Base-by-base conservation (phyloP, 2,888 invertebrate genomes). In the Mesorhabditis sp. region DNA sequence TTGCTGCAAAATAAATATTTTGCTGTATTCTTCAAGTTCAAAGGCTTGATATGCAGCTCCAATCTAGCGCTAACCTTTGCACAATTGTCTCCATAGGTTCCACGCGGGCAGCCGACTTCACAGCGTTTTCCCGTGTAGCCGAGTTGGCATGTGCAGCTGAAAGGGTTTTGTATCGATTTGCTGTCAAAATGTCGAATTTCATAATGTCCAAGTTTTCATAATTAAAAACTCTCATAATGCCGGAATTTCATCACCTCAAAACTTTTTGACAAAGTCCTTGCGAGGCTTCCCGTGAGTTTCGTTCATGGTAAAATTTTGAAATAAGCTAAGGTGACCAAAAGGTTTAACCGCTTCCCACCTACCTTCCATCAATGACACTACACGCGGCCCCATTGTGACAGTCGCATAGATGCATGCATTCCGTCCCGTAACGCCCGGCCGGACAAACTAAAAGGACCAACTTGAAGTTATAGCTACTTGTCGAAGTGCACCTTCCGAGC, bases 41-140 rank as follows among this genome's bases (percentile, higher is more conserved):
- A 28, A 2, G 28, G 28, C 28, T 28, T 28, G 28, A 28, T 28
- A 28, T 28, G 28, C 28, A 28, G 28, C 28, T 28, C 28, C 28
- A 28, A 28, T 28, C 28, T 28, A 28, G 28, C 28, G 28, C 28
- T 2, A 10, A 50, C 58, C 58, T 50, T 50, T 50, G 58, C 7
- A n/a, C 58, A 50, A 50, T 50, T 50, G 58, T 76, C 74, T n/a
- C 95, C 95, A 83, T 90, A 95, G 45, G 90, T 91, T 85, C 91
- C 91, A 58, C 91, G 90, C 76, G 92, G 91, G 86, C 95, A 95
- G 0, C 93, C 92, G 61, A 70, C 74, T 42, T 81, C 78, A 67
- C 83, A 83, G 62, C 75, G 74, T 65, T 71, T 66, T 58, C 84
- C 84, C 42, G 74, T 77, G 78, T 83, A 86, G 4, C 86, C 86